Evolutionary conservation across 2,797 vertebrate genomes (phyloP).

Genomic region (Halcyon badia): DNA sequence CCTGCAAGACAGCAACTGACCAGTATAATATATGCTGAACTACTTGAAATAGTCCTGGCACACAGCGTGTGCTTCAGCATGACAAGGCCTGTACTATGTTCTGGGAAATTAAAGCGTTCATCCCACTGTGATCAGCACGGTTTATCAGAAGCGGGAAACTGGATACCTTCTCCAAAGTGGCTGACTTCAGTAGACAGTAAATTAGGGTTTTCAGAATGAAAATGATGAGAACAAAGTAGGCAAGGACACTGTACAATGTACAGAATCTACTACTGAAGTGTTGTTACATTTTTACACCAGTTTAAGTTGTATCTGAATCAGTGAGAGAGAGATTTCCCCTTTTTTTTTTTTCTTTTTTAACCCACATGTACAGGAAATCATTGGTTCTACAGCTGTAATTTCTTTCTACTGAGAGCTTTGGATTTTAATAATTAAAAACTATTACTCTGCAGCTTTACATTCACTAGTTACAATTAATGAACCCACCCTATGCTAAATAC

Average conservation of each 20-base stretch:
- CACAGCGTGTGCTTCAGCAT: not conserved
- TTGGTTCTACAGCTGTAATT: not conserved
- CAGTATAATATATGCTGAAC: not conserved
- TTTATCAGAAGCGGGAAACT: not conserved
- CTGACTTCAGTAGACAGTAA: not conserved
- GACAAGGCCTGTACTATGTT: not conserved
- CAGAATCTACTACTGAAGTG: not conserved
- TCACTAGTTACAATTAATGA: not conserved
- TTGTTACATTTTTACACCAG: not conserved
- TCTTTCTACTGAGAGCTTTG: not conserved
- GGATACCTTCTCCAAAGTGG: not conserved
- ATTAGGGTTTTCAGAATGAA: not conserved
- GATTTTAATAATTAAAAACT: not conserved
- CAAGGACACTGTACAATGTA: not conserved
- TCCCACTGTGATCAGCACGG: not conserved
- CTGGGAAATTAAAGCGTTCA: not conserved
- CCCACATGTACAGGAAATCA: not conserved
- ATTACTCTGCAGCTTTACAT: not conserved
- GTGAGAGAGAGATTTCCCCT: not conserved
- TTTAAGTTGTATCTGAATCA: not conserved
- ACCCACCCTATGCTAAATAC: not conserved
- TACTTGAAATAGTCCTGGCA: not conserved
- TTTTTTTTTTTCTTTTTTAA: not conserved
- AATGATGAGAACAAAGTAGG: not conserved
- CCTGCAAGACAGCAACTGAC: not conserved